A percentile compares a stretch with the other conserved stretches of the same genome.
phyloP scores from a whole-genome alignment of 1,140 invertebrate species.

The Eufriesea mexicana region DNA sequence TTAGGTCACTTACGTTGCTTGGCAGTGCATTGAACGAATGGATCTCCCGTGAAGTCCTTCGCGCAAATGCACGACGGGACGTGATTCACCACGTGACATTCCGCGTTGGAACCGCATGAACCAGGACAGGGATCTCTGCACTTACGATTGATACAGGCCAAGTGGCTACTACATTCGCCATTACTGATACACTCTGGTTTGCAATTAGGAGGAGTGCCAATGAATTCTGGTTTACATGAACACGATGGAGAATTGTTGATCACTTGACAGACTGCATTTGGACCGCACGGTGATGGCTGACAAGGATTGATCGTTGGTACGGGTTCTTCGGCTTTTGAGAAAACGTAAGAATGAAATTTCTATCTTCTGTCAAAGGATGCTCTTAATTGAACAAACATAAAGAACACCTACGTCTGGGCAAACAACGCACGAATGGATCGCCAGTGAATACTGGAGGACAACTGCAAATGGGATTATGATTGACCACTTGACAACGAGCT shows the following conservation, averaged over 20 bases:
- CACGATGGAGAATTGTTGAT: constrained; percentile 85
- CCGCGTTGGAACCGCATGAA: constrained; percentile 87
- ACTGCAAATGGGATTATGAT: constrained; percentile 90
- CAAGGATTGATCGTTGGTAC: constrained; percentile 83
- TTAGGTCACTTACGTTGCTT: constrained; percentile 83
- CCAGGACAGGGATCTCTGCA: constrained; percentile 87
- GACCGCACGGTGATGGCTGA: constrained; percentile 88
- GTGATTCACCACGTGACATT: constrained; percentile 88
- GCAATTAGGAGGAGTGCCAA: constrained; percentile 86
- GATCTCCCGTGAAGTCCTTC: constrained; percentile 86
- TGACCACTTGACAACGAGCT: constrained; percentile 87
- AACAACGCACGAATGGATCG: constrained; percentile 85
- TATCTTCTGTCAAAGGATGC: background rate
- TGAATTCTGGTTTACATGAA: constrained; percentile 85
- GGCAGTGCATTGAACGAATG: constrained; percentile 85
- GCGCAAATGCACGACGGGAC: constrained; percentile 88
- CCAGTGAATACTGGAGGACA: constrained; percentile 87
- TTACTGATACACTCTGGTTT: constrained; percentile 87
- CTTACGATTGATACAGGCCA: constrained; percentile 87
- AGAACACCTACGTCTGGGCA: constrained; percentile 75
- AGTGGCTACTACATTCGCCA: constrained; percentile 85
- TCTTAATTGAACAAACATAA: background rate
- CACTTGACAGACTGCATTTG: constrained; percentile 86
- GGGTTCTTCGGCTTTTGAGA: constrained; percentile 69
- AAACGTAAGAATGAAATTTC: constrained; percentile 19